phyloP scores from a whole-genome alignment of 2,113 vertebrate genomes.

The Drymodes brunneopygia region DNA sequence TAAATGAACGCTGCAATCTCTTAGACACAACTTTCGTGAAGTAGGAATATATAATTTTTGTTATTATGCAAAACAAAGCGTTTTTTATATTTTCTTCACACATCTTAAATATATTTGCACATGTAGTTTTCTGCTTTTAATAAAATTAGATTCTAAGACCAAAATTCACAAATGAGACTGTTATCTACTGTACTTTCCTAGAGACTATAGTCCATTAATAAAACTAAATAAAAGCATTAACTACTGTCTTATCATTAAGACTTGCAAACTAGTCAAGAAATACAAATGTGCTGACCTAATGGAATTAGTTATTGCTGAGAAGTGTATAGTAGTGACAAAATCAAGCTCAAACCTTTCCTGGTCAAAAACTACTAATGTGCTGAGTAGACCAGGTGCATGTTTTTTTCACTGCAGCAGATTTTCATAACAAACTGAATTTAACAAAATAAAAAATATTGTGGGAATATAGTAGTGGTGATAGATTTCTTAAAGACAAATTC shows the following conservation, averaged over 20 bases:
- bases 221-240: not conserved
- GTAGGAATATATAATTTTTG: not conserved
- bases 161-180: not conserved
- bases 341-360: not conserved
- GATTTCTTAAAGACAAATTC: not conserved
- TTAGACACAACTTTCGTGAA: not conserved
- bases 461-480: not conserved
- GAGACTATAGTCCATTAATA: not conserved
- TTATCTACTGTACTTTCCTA: not conserved
- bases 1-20: not conserved
- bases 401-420: not conserved
- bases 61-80: not conserved
- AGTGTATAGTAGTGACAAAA: not conserved
- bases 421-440: not conserved
- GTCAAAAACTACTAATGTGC: not conserved
- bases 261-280: not conserved
- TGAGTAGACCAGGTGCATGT: not conserved
- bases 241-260: not conserved
- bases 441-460: not conserved
- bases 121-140: not conserved
- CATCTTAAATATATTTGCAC: not conserved
- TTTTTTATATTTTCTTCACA: not conserved
- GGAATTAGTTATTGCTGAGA: not conserved
- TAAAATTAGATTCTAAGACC: not conserved
- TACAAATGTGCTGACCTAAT: not conserved